Base-by-base conservation (phyloP, 2,797 vertebrate genomes). In the Phrynocephalus forsythii region DNA sequence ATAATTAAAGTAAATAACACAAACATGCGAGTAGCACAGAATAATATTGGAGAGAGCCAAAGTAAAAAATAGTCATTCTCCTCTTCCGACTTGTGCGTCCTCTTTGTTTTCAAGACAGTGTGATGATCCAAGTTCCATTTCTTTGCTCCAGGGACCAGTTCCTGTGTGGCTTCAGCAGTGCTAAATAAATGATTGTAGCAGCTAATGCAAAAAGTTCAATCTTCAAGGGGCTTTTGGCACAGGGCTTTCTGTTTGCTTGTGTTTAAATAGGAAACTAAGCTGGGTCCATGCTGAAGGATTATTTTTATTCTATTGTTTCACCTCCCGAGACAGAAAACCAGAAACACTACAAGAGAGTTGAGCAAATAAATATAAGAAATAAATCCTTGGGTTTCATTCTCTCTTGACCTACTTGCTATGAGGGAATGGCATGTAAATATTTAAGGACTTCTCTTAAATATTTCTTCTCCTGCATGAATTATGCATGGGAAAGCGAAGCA, bases 391-490 rank as follows among this genome's bases (percentile, higher is more conserved):
- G 1, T 15, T 91, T 68, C 26, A 73, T 69, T 26, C 77, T 79
- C 4, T 76, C 44, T 88, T 80, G 85, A 89, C 76, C 1, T 86
- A 28, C 84, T 92, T 93, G 2, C 6, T 87, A 0, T 6, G 16
- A 38, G 48, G 73, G 71, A 84, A 83, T 79, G 60, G 24, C 79
- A 68, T 73, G 85, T 20, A 78, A 38, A 33, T 86, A 6, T 3
- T 83, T 86, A 44, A 90, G 86, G 18, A 82, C 0, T 15, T 66
- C 38, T 56, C 86, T 11, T 80, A 85, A 60, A 2, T 0, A 33
- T 67, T 63, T 48, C 56, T 83, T 48, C 56, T 83, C 56, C 18
- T 22, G 33, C 79, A 79, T 5, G 78, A 83, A 44, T 85, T 38
- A 82, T 86, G 88, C 88, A 4, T n/a, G 30, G 9, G n/a, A 52